A percentile compares a stretch with the other conserved stretches of the same genome.
These are phyloP conservation scores for Polydrusus pterygomalis DNA, from an alignment of 2,888 invertebrate genomes.

Conservation along the genomic window DNA sequence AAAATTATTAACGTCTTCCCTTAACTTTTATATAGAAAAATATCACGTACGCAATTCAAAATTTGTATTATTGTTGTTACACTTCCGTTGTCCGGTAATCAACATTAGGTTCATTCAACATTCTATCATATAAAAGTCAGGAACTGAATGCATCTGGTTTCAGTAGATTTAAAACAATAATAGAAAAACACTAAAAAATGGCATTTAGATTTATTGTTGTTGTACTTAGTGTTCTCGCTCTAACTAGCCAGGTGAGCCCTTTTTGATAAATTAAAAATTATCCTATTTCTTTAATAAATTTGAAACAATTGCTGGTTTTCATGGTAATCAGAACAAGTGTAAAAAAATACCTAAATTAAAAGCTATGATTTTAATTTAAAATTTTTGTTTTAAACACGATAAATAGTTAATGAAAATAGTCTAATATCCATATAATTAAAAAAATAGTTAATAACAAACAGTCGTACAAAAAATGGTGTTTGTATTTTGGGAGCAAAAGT, in stretches of 20 bases:
- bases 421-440: too few species aligned
- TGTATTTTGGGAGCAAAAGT: too few species aligned
- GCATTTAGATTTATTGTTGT: constrained; percentile 35
- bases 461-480: too few species aligned
- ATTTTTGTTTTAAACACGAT: too few species aligned
- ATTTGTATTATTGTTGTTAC: neutral
- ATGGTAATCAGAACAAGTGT: too few species aligned
- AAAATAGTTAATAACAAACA: too few species aligned
- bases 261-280: neutral
- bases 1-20: neutral
- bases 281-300: too few species aligned
- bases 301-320: too few species aligned
- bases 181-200: constrained; percentile 35
- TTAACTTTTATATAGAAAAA: neutral
- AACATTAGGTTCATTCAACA: neutral
- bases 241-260: constrained; percentile 32
- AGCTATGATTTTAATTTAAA: too few species aligned
- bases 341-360: too few species aligned
- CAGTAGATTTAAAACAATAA: neutral
- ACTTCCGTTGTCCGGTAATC: neutral
- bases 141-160: neutral
- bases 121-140: neutral
- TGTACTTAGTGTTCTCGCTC: constrained; percentile 16
- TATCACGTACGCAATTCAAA: constrained; percentile 3
- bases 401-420: too few species aligned